phyloP scores from a whole-genome alignment of 53 echinoderm and acorn worm genomes.

The Holothuria scabra region DNA sequence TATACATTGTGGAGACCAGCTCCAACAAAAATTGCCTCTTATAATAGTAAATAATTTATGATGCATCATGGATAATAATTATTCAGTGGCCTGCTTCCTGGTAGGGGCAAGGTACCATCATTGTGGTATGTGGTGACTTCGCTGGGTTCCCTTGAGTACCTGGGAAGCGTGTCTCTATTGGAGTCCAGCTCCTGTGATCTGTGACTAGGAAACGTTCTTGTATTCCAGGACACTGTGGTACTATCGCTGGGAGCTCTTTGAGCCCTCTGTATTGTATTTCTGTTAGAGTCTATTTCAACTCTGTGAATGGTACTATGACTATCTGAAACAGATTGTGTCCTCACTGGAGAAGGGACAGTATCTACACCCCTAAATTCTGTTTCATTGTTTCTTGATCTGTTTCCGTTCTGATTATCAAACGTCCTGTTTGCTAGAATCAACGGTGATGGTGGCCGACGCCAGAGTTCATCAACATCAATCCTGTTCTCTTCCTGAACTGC shows the following conservation, averaged over 20 bases:
- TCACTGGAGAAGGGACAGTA: background rate
- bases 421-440: conserved; percentile 51
- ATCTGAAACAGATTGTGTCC: conserved; percentile 7
- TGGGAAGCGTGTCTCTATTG: conserved; percentile 4
- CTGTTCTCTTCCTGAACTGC: conserved; percentile 80
- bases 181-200: conserved; percentile 8
- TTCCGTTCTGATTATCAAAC: conserved; percentile 42
- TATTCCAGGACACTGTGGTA: conserved; percentile 24
- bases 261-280: conserved; percentile 42
- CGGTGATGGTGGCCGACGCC: conserved; percentile 79
- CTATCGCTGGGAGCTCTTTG: conserved; percentile 44
- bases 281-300: conserved; percentile 49
- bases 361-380: background rate
- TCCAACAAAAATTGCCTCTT: no score
- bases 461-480: conserved; percentile 85
- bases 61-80: conserved; percentile 16
- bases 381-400: conserved; percentile 2
- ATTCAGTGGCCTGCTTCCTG: conserved; percentile 1
- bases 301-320: conserved; percentile 39
- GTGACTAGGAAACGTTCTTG: background rate
- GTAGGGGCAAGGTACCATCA: background rate
- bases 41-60: no score
- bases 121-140: conserved; percentile 2
- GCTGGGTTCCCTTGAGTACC: background rate
- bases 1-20: no score